Conservation (phyloP, 2,113 vertebrate genomes). For the Lepus europaeus region DNA sequence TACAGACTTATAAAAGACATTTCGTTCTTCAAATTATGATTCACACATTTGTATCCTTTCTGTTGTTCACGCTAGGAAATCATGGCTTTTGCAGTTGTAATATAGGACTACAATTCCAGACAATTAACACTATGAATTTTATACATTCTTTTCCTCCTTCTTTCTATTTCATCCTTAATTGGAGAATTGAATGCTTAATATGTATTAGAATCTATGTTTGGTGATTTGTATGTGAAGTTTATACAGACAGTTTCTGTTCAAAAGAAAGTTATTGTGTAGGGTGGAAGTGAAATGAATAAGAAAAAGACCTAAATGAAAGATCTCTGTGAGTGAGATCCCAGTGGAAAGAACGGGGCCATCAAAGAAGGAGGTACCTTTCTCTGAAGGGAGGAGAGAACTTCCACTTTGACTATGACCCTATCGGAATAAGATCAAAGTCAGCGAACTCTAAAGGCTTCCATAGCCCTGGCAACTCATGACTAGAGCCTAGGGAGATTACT, state of each 20-base stretch:
- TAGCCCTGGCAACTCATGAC: too few species aligned
- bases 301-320: too few species aligned
- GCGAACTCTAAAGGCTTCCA: too few species aligned
- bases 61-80: background rate
- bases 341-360: too few species aligned
- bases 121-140: background rate
- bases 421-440: too few species aligned
- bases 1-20: background rate
- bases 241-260: background rate
- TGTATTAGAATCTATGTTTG: background rate
- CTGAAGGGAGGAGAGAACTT: too few species aligned
- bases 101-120: conserved; percentile 4
- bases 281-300: background rate
- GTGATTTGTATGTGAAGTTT: conserved; percentile 37
- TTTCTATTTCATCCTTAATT: background rate
- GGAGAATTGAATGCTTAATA: background rate
- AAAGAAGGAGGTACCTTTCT: too few species aligned
- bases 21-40: background rate
- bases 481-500: too few species aligned
- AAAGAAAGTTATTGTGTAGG: background rate
- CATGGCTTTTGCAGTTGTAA: background rate
- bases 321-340: too few species aligned
- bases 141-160: background rate
- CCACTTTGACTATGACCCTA: too few species aligned
- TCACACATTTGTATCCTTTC: background rate